These are phyloP conservation scores for Vicugna pacos DNA, from an alignment of 2,113 vertebrate genomes.

Conservation along the genomic window DNA sequence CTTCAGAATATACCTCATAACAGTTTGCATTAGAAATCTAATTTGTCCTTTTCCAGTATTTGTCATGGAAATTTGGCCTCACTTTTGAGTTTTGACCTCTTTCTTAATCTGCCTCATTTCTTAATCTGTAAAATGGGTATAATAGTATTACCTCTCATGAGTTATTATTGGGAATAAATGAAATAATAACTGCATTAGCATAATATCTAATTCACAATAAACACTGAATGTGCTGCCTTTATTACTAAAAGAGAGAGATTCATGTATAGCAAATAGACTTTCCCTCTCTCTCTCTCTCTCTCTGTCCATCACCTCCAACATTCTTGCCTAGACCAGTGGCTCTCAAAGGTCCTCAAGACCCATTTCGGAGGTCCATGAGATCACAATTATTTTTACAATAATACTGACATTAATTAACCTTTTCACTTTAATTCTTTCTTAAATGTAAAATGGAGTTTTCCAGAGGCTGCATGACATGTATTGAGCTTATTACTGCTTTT, in stretches of 20 bases:
- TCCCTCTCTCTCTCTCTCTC: not conserved
- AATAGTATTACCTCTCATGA: not conserved
- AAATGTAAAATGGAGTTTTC: not conserved
- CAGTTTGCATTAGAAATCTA: not conserved
- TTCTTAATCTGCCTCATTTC: not conserved
- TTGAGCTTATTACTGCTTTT: not conserved
- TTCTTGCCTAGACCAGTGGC: not conserved
- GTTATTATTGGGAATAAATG: not conserved
- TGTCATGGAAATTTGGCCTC: not conserved
- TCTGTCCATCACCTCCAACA: not conserved
- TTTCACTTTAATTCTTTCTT: not conserved
- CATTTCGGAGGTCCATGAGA: not conserved
- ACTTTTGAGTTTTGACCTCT: not conserved
- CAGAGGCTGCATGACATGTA: not conserved
- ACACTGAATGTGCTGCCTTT: not conserved
- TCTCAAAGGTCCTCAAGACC: not conserved
- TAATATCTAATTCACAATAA: not conserved
- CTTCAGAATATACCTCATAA: not conserved
- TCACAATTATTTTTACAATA: constrained; percentile 1
- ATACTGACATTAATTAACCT: not conserved
- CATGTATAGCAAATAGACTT: not conserved
- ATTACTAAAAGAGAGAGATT: not conserved
- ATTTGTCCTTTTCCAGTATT: not conserved
- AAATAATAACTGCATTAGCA: not conserved
- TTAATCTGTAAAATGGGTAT: not conserved